Conservation (phyloP, 2,113 vertebrate species). For the Amia ocellicauda region DNA sequence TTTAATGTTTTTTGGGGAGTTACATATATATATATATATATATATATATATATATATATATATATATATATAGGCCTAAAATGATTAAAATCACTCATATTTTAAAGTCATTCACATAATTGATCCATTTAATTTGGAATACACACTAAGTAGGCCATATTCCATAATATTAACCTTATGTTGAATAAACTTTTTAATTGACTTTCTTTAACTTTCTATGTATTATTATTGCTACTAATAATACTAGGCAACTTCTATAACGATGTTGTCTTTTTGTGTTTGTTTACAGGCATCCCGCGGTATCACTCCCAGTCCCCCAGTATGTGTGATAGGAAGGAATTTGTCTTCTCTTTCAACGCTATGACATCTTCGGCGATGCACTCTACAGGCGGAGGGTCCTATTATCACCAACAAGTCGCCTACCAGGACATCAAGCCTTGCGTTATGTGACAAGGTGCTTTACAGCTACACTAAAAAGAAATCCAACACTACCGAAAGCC, state of each 20-base stretch:
- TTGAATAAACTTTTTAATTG: neutral
- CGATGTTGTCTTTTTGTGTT: too few species aligned
- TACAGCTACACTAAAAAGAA: conserved; percentile 13
- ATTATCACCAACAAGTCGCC: conserved; percentile 96
- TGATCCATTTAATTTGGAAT: too few species aligned
- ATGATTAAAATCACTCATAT: too few species aligned
- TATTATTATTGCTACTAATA: neutral
- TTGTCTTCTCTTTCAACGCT: conserved; percentile 98
- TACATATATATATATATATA: too few species aligned
- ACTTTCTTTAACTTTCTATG: neutral
- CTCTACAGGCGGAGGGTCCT: conserved; percentile 80
- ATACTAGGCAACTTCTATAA: too few species aligned
- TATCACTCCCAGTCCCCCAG: conserved; percentile 96
- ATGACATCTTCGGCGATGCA: conserved; percentile 97
- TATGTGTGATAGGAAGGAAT: conserved; percentile 97
- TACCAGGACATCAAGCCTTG: conserved; percentile 99
- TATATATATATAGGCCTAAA: too few species aligned
- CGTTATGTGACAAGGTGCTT: conserved; percentile 80
- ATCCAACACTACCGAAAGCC: conserved; percentile 35
- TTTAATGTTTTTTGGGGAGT: too few species aligned
- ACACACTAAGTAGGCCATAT: too few species aligned
- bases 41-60: too few species aligned
- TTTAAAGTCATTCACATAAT: too few species aligned
- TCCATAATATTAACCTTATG: neutral
- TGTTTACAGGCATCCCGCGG: conserved; percentile 82